Base-by-base conservation (phyloP, 1,140 invertebrate genomes). In the Euura saliciscinereae region DNA sequence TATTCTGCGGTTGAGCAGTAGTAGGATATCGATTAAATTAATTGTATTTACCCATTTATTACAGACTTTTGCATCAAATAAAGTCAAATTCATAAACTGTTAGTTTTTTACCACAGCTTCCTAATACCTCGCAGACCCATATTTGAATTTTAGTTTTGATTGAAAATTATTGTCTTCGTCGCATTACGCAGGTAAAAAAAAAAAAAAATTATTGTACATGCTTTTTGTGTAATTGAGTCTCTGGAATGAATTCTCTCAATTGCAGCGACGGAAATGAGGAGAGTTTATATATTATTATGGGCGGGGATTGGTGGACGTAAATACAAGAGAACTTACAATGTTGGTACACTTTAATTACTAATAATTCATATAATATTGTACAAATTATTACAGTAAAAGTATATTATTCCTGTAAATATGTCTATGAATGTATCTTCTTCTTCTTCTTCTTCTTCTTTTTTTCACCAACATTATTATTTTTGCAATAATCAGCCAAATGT, bases 371-470 rank as follows among this genome's bases (percentile, higher is more conserved):
- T 84, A 84, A 85, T 87, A 87, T 86, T 86, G 84, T 87, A 87
- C 85, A 87, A 87, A 87, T 86, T 82, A 86, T 87, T 86, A 86
- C 85, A 87, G 82, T 85, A 84, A 85, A 86, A 59, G 51, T 59
- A 80, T 84, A 85, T 84, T 84, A 84, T 81, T 85, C 83, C 77
- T 82, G 83, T 80, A 83, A 82, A 84, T 83, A 85, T 81, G 80
- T 85, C 80, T 85, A 84, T 83, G 80, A 82, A 84, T 84, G 82
- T 80, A 83, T 28, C 28, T 28, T 28, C 28, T 28, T 28, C 28
- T 28, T 28, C 28, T 28, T 28, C 28, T 28, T 28, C 28, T 28
- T 28, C 28, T 28, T 28, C 28, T 28, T 79, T 78, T 82, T 13
- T 82, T 84, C 80, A 85, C 83, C 84, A 86, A 84, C 85, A 82